phyloP scores from a whole-genome alignment of 2,113 vertebrate genomes.

The Antechinus stuartii region DNA sequence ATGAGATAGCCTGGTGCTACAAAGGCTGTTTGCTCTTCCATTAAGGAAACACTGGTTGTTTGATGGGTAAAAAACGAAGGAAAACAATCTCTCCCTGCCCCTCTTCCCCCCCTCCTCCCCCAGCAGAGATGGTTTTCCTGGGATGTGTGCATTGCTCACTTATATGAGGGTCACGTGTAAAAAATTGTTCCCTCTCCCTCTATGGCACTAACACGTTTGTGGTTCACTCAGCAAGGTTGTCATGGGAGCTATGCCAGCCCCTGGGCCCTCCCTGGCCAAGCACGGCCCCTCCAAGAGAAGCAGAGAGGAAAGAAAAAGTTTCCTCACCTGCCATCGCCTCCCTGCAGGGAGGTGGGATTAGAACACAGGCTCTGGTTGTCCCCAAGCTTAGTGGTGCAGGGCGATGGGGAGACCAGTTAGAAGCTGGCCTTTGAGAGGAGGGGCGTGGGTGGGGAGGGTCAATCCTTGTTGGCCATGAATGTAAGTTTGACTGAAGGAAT shows the following conservation, averaged over 20 bases:
- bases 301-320: background rate
- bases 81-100: background rate
- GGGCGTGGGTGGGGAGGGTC: background rate
- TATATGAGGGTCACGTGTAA: background rate
- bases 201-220: background rate
- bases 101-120: too few species aligned
- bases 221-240: background rate
- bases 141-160: background rate
- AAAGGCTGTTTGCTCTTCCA: background rate
- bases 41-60: background rate
- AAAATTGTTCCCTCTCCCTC: background rate
- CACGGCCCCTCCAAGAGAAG: background rate
- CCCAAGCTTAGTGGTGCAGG: background rate
- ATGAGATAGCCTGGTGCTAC: background rate
- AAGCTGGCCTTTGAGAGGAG: background rate
- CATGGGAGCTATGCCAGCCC: background rate
- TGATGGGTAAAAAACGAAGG: background rate
- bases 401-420: background rate
- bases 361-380: background rate
- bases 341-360: background rate
- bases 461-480: background rate
- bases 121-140: background rate
- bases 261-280: background rate
- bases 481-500: conserved; percentile 49
- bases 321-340: background rate